phyloP scores from a whole-genome alignment of 2,113 vertebrate species.

The Crotalus tigris region DNA sequence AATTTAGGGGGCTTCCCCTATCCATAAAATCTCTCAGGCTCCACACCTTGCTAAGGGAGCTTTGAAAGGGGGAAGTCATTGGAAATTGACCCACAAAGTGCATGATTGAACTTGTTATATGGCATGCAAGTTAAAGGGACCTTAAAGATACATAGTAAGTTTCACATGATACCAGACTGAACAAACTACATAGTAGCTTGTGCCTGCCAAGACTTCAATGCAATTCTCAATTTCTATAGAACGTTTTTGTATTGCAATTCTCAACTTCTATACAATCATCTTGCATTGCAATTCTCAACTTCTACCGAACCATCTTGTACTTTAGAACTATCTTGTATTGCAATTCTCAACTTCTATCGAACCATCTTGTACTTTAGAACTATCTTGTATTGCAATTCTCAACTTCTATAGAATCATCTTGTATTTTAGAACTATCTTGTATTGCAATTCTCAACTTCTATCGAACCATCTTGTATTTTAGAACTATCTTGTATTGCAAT shows the following conservation, averaged over 20 bases:
- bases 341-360: background rate
- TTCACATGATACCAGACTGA: background rate
- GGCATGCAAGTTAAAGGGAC: background rate
- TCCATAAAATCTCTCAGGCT: background rate
- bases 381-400: no score
- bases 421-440: no score
- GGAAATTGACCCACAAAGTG: background rate
- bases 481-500: no score
- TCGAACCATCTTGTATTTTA: background rate
- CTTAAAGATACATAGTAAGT: background rate
- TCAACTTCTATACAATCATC: no score
- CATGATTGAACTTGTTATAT: background rate
- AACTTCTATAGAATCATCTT: no score
- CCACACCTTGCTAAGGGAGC: background rate
- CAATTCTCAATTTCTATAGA: background rate
- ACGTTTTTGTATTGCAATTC: no score
- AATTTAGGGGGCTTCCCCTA: background rate
- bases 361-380: background rate
- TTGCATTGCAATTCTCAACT: no score
- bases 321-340: background rate
- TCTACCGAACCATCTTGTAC: no score
- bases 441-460: background rate
- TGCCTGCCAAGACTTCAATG: background rate
- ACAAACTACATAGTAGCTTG: background rate
- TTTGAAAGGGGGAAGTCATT: background rate